These are phyloP conservation scores for Dascillus cervinus DNA, from an alignment of 2,888 invertebrate species.

Conservation along the genomic window DNA sequence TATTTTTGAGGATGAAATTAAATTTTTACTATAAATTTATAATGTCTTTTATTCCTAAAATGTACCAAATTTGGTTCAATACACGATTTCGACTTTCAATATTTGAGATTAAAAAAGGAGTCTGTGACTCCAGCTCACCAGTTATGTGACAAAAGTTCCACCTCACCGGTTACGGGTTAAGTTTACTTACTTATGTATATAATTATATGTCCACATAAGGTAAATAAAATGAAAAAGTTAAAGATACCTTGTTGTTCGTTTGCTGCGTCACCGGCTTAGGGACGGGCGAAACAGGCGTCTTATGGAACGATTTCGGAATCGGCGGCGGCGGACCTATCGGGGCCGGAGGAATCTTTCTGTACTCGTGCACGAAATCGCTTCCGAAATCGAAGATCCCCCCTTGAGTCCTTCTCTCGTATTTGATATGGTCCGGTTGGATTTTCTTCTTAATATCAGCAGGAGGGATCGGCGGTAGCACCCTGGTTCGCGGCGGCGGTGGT, in stretches of 20 bases:
- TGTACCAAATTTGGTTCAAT: too few relatives aligned
- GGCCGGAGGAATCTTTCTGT: constrained; percentile 29
- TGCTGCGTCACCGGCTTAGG: not conserved
- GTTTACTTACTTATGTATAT: too few relatives aligned
- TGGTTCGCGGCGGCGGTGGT: constrained; percentile 27
- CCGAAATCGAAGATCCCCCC: constrained; percentile 17
- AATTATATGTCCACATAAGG: too few relatives aligned
- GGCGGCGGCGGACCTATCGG: constrained; percentile 28
- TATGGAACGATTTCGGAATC: constrained; percentile 26
- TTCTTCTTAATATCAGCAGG: not conserved
- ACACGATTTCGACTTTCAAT: too few relatives aligned
- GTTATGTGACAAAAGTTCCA: too few relatives aligned
- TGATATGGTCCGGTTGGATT: not conserved
- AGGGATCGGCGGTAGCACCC: constrained; percentile 27
- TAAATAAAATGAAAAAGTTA: too few relatives aligned
- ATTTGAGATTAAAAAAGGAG: too few relatives aligned
- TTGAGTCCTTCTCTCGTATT: not conserved
- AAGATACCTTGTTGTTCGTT: not conserved
- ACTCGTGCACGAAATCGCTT: constrained; percentile 24
- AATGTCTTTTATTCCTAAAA: too few relatives aligned
- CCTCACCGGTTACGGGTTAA: too few relatives aligned
- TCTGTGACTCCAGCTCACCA: too few relatives aligned
- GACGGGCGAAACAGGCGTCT: constrained; percentile 22
- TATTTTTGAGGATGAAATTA: too few relatives aligned
- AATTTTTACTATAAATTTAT: too few relatives aligned